Evolutionary conservation across 2,888 invertebrate genomes (phyloP), one percentile per base, ranked within the genome.

Genomic region (Cosmia pyralina): DNA sequence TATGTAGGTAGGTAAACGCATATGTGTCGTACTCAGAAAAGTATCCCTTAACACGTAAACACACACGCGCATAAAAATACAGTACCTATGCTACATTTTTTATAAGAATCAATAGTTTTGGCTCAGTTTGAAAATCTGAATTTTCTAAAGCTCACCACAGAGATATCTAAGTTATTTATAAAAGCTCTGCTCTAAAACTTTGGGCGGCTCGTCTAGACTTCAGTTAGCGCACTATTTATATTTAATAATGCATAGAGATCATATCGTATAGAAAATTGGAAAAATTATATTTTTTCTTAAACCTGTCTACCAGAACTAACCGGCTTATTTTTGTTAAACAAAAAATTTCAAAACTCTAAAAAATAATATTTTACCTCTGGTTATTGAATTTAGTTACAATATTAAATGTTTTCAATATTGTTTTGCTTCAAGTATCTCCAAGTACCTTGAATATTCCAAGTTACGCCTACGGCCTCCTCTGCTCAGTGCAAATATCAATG

Each of bases 231-330:
- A 77, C 60, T 65, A 69, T 72, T 73, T 76, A 78, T 64, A 77
- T 72, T 82, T 64, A 86, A 82, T 81, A 75, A 85, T 79, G 72
- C 70, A 84, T 83, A 73, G 69, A 81, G 76, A 69, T 81, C 76
- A 75, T 66, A 13, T 59, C 19, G 38, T 50, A 64, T 34, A 78
- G 50, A 72, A 68, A 75, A 73, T 57, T 65, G n/a, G 6, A 65
- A 72, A 75, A 58, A 38, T 4, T 41, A 8, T 46, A 65, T 72
- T 15, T 59, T 48, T 72, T 69, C 52, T 46, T 41, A 48, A 69
- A 59, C 13, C 22, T 72, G 11, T 75, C 41, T 46, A 55, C 48
- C 59, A 63, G 34, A 74, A 68, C 28, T 34, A 66, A 75, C 60
- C 50, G 13, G 55, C 65, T 75, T 78, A 69, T 78, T 74, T 72